Conservation (phyloP, 2,113 vertebrate genomes). For the Sciurus niger region DNA sequence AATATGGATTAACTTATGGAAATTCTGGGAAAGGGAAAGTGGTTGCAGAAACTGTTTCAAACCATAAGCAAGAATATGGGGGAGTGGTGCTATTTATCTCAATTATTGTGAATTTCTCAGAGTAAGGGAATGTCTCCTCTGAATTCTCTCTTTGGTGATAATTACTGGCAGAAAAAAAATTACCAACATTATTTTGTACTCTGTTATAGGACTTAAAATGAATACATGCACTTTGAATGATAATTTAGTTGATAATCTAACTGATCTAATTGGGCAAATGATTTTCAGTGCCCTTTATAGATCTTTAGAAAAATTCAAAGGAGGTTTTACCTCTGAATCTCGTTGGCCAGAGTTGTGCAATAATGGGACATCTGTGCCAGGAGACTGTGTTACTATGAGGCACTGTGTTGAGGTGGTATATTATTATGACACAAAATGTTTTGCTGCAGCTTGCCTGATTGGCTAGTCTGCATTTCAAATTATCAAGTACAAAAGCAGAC, state of each 20-base stretch:
- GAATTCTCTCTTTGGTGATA: neutral
- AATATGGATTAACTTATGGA: neutral
- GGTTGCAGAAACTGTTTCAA: neutral
- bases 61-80: neutral
- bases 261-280: neutral
- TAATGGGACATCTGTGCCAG: too few relatives aligned
- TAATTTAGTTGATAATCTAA: constrained; percentile 16
- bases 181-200: neutral
- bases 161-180: neutral
- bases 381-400: neutral
- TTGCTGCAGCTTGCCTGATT: neutral
- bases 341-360: neutral
- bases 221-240: neutral
- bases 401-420: neutral
- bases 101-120: neutral
- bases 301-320: neutral
- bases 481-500: neutral
- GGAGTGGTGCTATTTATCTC: neutral
- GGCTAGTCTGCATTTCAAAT: neutral
- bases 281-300: neutral
- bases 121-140: neutral
- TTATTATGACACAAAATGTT: neutral
- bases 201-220: neutral
- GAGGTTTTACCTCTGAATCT: neutral
- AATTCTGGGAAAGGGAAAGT: neutral